phyloP scores from a whole-genome alignment of 2,888 invertebrate genomes.

The Scrobipalpa atriplicella region DNA sequence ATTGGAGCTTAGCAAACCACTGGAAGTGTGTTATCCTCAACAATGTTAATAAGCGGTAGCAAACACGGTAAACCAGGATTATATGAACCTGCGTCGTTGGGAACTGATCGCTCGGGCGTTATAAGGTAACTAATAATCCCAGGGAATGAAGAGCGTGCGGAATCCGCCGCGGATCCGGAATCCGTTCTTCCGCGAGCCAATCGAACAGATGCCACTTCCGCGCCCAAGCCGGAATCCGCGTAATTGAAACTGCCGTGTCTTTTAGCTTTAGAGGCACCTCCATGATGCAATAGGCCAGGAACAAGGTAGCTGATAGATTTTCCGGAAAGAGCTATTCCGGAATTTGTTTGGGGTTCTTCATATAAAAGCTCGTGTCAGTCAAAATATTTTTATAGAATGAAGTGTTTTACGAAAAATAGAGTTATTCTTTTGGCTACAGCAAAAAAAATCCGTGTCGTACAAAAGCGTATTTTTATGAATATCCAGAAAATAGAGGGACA shows the following conservation, averaged over 20 bases:
- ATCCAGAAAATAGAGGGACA: not conserved
- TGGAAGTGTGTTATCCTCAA: too few species aligned
- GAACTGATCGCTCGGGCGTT: not conserved
- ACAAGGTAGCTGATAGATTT: too few species aligned
- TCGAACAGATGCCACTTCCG: conserved; percentile 28
- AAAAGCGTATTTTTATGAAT: not conserved
- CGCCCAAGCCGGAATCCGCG: conserved; percentile 18
- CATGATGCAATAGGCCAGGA: too few species aligned
- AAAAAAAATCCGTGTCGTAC: not conserved
- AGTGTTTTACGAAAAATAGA: not conserved
- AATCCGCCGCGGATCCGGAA: conserved; percentile 19
- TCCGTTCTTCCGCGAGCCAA: conserved; percentile 21
- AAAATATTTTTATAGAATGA: not conserved
- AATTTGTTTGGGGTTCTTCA: too few species aligned
- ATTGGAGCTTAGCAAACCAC: too few species aligned
- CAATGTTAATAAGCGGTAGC: too few species aligned
- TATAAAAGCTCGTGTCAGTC: not conserved
- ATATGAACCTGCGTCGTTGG: too few species aligned
- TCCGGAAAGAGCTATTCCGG: too few species aligned
- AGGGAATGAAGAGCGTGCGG: conserved; percentile 4
- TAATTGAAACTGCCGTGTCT: conserved; percentile 31
- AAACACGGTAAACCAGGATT: too few species aligned
- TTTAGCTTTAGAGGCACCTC: too few species aligned
- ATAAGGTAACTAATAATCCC: conserved; percentile 3
- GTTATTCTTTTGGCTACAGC: not conserved